Percentiles rank a stretch among this genome's conserved stretches.
Evolutionary conservation across 1,140 invertebrate genomes (phyloP).

Genomic region (Drosophila repletoides): DNA sequence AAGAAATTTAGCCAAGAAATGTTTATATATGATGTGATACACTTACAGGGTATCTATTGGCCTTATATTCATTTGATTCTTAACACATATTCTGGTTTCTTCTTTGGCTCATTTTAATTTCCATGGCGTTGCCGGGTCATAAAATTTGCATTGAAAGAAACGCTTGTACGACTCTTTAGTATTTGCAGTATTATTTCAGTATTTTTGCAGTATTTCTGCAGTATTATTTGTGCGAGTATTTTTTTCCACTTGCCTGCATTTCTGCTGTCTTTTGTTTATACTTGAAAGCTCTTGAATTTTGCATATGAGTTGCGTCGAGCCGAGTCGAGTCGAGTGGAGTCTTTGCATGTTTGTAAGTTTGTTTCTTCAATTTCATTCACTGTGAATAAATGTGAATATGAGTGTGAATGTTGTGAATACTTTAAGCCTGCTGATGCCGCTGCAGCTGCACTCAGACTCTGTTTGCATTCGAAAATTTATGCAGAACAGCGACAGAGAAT

Average conservation of each 20-base stretch:
- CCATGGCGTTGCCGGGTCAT: slow-evolving; percentile 34
- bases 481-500: not conserved
- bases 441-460: no score
- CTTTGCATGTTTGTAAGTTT: slow-evolving; percentile 11
- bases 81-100: no score
- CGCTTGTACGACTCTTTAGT: slow-evolving; percentile 22
- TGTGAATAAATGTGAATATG: slow-evolving; percentile 2
- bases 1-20: no score
- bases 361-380: slow-evolving; percentile 10
- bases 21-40: no score
- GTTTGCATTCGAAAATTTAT: slow-evolving; percentile 14
- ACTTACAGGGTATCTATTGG: not conserved
- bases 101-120: slow-evolving; percentile 10
- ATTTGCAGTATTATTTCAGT: not conserved
- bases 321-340: no score
- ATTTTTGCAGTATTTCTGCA: not conserved
- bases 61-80: not conserved
- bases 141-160: slow-evolving; percentile 65
- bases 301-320: slow-evolving; percentile 26
- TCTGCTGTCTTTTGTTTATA: slow-evolving; percentile 18
- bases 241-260: not conserved
- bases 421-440: no score
- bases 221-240: not conserved
- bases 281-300: slow-evolving; percentile 26
- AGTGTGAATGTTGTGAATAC: no score